Evolutionary conservation across 2,797 vertebrate genomes (phyloP), one percentile per base, ranked within the genome.

Genomic region (Graptemys geographica): DNA sequence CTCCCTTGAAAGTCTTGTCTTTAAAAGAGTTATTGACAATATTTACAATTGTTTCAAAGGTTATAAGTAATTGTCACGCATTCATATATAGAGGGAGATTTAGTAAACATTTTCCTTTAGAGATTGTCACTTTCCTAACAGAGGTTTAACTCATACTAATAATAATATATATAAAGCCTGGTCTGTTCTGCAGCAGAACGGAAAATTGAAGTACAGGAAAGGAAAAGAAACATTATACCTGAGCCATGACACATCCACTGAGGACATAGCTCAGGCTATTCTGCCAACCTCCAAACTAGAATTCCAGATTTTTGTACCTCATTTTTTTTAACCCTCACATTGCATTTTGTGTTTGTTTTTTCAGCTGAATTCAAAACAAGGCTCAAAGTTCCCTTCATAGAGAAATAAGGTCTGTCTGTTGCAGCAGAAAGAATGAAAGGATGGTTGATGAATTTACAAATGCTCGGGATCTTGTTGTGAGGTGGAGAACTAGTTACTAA

Each of bases 301-400:
- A 59, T 59, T 59, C 12, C 57, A 59, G 28, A 59, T 3, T 28
- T 11, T 15, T 59, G 57, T 59, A 13, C 27, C 57, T 28, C 28
- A 56, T 27, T 59, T 59, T 55, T 57, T 59, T 95, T 93, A 95
- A 94, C 95, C 92, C 95, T 81, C 13, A 31, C 78, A 79, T 89
- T 96, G 95, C 90, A 95, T 94, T 96, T 96, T 91, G 6, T 31
- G 86, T 94, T 78, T 88, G 92, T 95, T 93, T 83, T 41, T 31
- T 88, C 72, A 93, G 2, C 52, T 62, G 85, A 94, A 79, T 93
- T 95, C 72, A 92, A 95, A 95, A 94, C 28, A 86, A 72, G 72
- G 53, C 93, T 95, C 95, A 90, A 94, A 95, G 85, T 62, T 90
- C 18, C 95, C 7, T 21, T 89, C 69, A 87, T 89, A 83, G 93